A percentile compares a stretch with the other conserved stretches of the same genome.
These are phyloP conservation scores for Apteryx mantelli DNA, from an alignment of 2,113 vertebrate genomes.

Conservation along the genomic window DNA sequence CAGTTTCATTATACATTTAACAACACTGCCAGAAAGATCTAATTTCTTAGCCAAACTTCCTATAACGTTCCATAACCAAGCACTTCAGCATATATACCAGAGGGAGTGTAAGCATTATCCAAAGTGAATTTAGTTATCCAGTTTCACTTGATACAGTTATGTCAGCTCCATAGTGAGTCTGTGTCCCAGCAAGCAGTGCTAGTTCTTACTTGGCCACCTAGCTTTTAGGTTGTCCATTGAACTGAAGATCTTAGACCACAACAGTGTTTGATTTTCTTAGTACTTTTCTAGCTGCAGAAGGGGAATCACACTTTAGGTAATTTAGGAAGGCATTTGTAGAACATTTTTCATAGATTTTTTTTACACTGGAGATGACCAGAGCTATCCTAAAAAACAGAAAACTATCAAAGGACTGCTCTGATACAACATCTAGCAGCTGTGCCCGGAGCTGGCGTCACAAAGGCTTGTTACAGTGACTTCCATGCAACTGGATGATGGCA, in stretches of 20 bases:
- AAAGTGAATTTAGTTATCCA: background rate
- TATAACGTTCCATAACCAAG: background rate
- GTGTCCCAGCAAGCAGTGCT: background rate
- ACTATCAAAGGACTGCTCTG: background rate
- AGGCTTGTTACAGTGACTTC: background rate
- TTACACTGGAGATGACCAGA: background rate
- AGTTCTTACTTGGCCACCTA: background rate
- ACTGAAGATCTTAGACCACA: background rate
- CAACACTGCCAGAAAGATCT: background rate
- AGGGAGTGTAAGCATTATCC: background rate
- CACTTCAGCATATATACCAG: background rate
- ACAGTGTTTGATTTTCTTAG: background rate
- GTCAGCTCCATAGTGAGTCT: background rate
- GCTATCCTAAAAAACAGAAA: background rate
- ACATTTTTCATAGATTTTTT: background rate
- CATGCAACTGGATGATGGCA: rapidly evolving
- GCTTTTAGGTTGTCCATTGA: background rate
- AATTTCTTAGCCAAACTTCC: background rate
- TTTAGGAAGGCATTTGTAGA: background rate
- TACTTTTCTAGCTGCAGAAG: background rate
- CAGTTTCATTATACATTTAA: background rate
- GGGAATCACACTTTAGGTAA: background rate
- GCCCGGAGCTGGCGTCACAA: background rate
- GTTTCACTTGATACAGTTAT: background rate
- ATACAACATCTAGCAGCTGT: background rate